Evolutionary conservation across 1,140 invertebrate genomes (phyloP).

Genomic region (Temnothorax nylanderi): DNA sequence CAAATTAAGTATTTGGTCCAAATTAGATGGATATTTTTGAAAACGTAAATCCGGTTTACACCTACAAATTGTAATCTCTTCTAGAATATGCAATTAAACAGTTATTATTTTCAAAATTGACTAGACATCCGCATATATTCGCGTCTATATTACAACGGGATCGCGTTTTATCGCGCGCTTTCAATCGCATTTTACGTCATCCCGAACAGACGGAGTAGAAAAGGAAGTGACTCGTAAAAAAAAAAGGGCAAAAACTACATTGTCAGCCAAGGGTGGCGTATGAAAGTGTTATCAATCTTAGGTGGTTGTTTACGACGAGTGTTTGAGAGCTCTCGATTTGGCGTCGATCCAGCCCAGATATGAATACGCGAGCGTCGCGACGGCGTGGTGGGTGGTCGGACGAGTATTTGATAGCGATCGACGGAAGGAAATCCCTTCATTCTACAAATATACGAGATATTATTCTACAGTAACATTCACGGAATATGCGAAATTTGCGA

Average conservation of each 20-base stretch:
- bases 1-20: not conserved
- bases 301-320: conserved; percentile 64
- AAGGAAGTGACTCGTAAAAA: conserved; percentile 21
- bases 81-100: not conserved
- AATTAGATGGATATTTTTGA: not conserved
- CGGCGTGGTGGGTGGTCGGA: conserved; percentile 18
- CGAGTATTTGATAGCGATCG: conserved; percentile 69
- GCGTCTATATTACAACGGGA: not conserved
- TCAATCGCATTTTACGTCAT: conserved; percentile 8
- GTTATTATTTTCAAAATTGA: not conserved
- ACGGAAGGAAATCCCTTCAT: conserved; percentile 34
- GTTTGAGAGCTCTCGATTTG: conserved; percentile 66
- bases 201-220: not conserved
- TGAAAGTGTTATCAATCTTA: conserved; percentile 70
- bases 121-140: not conserved
- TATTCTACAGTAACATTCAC: not conserved
- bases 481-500: not conserved
- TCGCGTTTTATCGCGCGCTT: not conserved
- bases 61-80: not conserved
- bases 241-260: not conserved
- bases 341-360: conserved; percentile 63
- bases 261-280: conserved; percentile 14
- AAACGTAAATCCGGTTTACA: too few species aligned
- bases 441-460: not conserved
- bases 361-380: conserved; percentile 53